Base-by-base conservation (phyloP, 35 echinoderm and acorn worm genomes). In the Apostichopus californicus region DNA sequence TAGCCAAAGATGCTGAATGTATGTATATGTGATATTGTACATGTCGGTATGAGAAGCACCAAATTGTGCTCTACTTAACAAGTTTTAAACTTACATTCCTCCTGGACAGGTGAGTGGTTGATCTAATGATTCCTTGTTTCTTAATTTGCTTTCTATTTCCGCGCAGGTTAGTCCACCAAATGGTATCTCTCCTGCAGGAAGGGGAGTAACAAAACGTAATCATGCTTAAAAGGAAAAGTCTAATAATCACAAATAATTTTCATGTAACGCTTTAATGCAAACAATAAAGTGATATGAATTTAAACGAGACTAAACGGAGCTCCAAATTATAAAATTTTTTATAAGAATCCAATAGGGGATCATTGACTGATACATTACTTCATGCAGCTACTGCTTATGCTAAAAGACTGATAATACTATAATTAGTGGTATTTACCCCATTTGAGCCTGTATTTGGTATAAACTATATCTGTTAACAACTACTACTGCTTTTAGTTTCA, bases 41-140 rank as follows among this genome's bases (percentile, higher is more conserved):
- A 46, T 46, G 34, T 46, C 34, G 34, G 2, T 46, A 46, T 46
- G 34, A 46, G 34, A 46, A 46, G 34, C 34, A 46, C 3, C 34
- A 46, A 46, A 46, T 46, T 46, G 34, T 46, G 34, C 34, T 46
- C 34, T 46, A 46, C 3, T 46, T 46, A 46, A 46, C 34, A 46
- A 46, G 34, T 46, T 22, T 46, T 24, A 24, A 8, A 89, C 86
- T 68, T 55, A 80, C 72, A 78, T 8, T 78, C 77, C 73, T 24
- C 90, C 72, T 9, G 77, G 77, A 17, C 72, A 78, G 15, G 90
- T 80, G 1, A 91, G 9, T 14, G 90, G 86, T 54, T 89, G 86
- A 64, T 89, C 86, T 12, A 89, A 64, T 25, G 71, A 89, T 28
- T 66, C 57, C 53, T 66, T 89, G 15, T 89, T 89, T 17, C 86